Base-by-base conservation (phyloP, 2,113 vertebrate genomes). In the Dicerorhinus sumatrensis region DNA sequence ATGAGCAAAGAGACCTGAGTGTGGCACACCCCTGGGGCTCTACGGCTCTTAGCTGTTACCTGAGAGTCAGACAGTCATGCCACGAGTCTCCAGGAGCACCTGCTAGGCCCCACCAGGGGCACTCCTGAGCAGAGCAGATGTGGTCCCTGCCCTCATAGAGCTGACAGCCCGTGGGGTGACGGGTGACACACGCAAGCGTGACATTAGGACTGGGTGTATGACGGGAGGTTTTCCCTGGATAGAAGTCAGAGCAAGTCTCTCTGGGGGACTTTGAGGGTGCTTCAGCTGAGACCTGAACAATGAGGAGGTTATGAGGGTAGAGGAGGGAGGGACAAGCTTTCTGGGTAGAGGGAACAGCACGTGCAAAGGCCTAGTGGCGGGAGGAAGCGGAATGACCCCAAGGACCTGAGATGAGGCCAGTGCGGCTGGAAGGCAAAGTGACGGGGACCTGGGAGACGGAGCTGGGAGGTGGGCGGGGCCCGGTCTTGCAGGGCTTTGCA, bases 61-160 rank as follows among this genome's bases (percentile, higher is more conserved):
- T n/a, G 33, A 36, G n/a, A 89, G 16, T 25, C 96, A 62, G 33
- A 13, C 46, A 27, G 13, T 5, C 12, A 11, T 0, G 6, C 1
- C 8, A 4, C 33, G 11, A 4, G 5, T 25, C 8, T 48, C 36
- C 0, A 0, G 29, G 73, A 36, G 81, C 21, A 46, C 18, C 8
- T 4, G 4, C 7, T 14, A 23, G 92, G 33, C 67, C 23, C 54
- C 18, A 27, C 36, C 3, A 6, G 27, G 69, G 0, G 9, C 54
- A 6, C 1, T 0, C 25, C 7, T 2, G 36, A 54, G 75, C 1
- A 21, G 65, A 42, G 11, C 27, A 13, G 31, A 0, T 0, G 36
- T 16, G 42, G 17, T 29, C 16, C 65, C 87, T 12, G 23, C 17
- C 42, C 5, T 16, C 1, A 0, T 1, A 48, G 9, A 54, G 27